These are phyloP conservation scores for Perca fluviatilis DNA, from an alignment of 2,113 vertebrate species.

Conservation along the genomic window DNA sequence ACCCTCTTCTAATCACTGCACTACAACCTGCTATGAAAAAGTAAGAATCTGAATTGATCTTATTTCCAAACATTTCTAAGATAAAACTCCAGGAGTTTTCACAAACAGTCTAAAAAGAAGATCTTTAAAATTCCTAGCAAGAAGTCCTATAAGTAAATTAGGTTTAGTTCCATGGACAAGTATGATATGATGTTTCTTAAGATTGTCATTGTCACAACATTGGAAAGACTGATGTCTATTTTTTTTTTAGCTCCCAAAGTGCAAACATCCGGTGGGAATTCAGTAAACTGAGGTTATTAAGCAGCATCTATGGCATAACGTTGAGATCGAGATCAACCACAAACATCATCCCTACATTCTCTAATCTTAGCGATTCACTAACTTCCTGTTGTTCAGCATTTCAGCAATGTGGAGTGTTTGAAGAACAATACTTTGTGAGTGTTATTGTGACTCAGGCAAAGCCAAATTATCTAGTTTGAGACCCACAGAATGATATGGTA, in stretches of 20 bases:
- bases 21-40: too few relatives aligned
- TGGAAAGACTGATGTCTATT: neutral
- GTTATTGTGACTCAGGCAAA: neutral
- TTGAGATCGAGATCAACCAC: neutral
- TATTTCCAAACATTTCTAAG: neutral
- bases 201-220: neutral
- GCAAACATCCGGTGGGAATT: neutral
- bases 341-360: neutral
- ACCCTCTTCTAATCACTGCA: too few relatives aligned
- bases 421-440: too few relatives aligned
- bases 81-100: conserved; percentile 23
- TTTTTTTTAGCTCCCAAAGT: neutral
- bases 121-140: conserved; percentile 8
- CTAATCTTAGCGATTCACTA: neutral
- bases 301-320: neutral
- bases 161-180: conserved; percentile 6
- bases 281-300: neutral
- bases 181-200: neutral
- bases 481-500: neutral
- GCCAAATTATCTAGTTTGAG: neutral
- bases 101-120: conserved; percentile 26
- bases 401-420: too few relatives aligned
- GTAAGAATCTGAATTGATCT: neutral
- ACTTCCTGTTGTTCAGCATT: too few relatives aligned
- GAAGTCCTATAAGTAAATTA: neutral